Evolutionary conservation across 2,888 invertebrate genomes (phyloP), one percentile per base, ranked within the genome.

Genomic region (Athetis lepigone): DNA sequence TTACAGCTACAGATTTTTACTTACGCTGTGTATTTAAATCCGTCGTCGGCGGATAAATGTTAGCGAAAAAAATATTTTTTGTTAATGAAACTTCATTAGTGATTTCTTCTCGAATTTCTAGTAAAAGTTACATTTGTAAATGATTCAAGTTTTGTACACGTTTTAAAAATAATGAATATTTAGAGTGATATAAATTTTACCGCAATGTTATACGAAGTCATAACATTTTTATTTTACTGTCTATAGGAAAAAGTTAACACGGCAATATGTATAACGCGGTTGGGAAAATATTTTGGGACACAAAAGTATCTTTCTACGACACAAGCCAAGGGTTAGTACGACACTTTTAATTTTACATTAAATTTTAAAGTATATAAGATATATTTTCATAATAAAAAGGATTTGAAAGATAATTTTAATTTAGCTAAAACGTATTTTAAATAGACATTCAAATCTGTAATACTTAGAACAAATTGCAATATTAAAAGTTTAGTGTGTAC

Each of bases 221-320:
- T 90, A 89, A 88, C 85, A 84, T 88, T 89, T 89, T 90, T 90
- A 88, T 88, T 84, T 81, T 82, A 70, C 85, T 82, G 86, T 88
- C 85, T 87, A 85, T 65, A 78, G 66, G 70, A 81, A 79, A 78
- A 81, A 80, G 85, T 85, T 84, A 83, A 85, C 81, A 84, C 80
- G 68, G 69, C 29, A 60, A 64, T 60, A 69, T 75, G 69, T 79
- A 78, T 71, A 79, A 73, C 79, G 71, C 69, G 64, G 67, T 67
- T 71, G 72, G 60, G 57, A 58, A 61, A 74, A 72, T 79, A 77
- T 80, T 81, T 83, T 80, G 78, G 80, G 79, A 83, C n/a, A n/a
- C n/a, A n/a, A n/a, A n/a, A n/a, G n/a, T n/a, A n/a, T n/a, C n/a
- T n/a, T n/a, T n/a, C n/a, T n/a, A n/a, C n/a, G n/a, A n/a, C n/a